Base-by-base conservation (phyloP, 2,888 invertebrate genomes). In the Thecocarcelia acutangulata region DNA sequence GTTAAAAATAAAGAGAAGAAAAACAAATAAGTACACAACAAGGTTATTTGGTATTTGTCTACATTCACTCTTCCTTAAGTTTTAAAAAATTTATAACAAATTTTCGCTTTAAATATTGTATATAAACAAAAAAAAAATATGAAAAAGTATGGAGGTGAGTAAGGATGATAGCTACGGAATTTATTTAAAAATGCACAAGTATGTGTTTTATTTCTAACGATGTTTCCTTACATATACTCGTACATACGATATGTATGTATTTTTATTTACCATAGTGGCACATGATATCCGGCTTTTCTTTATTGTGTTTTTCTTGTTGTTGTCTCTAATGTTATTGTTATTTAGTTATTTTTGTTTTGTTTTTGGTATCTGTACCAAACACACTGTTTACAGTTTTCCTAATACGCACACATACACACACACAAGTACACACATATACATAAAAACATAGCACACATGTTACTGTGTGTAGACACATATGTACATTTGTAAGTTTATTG, bases 251-350 rank as follows among this genome's bases (percentile, higher is more conserved):
- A 8, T 52, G n/a, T 61, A 15, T 58, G 21, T 66, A 44, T 13
- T 42, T 58, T 12, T 63, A 33, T 61, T 56, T 76, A 66, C 75
- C 72, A 40, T 68, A 61, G 76, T 54, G 66, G 76, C 76, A 81
- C 72, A 81, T 73, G 73, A 72, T 61, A 77, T 81, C 81, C 81
- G 76, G 81, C 54, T 56, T 72, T 66, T 66, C 40, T 13, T 13
- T 56, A 69, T 61, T 61, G 24, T 77, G 56, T 12, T 42, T 64
- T 44, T 8, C 15, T 70, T 15, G 6, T 52, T 33, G 66, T 19
- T 28, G n/a, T 33, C 4, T 19, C 44, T 59, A 13, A 28, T 56
- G 17, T 58, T 58, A 28, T 52, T 28, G 37, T 58, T 66, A 37
- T 66, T 63, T 33, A 19, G 54, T 58, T 40, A 9, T 50, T 13